phyloP scores from a whole-genome alignment of 2,113 vertebrate species.

The Zapornia atra region DNA sequence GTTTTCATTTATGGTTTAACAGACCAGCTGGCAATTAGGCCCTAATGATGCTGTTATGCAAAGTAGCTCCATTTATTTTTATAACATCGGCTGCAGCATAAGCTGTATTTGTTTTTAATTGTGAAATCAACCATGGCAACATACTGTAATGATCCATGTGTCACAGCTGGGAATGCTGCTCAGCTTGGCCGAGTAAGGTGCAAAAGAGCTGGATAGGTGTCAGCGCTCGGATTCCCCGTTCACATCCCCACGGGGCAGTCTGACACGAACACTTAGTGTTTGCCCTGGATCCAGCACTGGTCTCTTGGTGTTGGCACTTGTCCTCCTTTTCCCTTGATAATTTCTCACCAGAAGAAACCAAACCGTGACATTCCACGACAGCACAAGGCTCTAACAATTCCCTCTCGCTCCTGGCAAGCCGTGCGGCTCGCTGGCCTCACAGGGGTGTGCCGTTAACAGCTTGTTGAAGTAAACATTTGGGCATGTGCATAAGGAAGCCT shows the following conservation, averaged over 20 bases:
- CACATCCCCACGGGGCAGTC: neutral
- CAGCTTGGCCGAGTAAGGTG: neutral
- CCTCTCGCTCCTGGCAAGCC: neutral
- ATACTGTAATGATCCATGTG: neutral
- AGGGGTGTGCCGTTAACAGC: neutral
- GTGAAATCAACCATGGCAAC: conserved; percentile 42
- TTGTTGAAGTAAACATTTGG: neutral
- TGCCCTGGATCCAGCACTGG: neutral
- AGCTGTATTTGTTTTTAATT: conserved; percentile 48
- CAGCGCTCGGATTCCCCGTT: neutral
- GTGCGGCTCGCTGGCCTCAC: fast-evolving
- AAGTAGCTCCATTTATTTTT: conserved; percentile 59
- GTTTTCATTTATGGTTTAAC: conserved; percentile 58
- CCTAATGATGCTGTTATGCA: conserved; percentile 63
- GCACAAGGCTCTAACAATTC: neutral
- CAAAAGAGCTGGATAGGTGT: neutral
- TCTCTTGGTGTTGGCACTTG: neutral
- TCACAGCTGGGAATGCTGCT: conserved; percentile 50
- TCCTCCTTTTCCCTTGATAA: neutral
- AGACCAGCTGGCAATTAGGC: conserved; percentile 56
- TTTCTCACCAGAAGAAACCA: neutral
- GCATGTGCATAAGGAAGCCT: neutral
- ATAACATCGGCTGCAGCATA: neutral
- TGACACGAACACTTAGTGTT: neutral
- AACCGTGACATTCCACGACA: neutral